Conservation (phyloP, 2,888 invertebrate genomes). For the Pristionchus arcanus region DNA sequence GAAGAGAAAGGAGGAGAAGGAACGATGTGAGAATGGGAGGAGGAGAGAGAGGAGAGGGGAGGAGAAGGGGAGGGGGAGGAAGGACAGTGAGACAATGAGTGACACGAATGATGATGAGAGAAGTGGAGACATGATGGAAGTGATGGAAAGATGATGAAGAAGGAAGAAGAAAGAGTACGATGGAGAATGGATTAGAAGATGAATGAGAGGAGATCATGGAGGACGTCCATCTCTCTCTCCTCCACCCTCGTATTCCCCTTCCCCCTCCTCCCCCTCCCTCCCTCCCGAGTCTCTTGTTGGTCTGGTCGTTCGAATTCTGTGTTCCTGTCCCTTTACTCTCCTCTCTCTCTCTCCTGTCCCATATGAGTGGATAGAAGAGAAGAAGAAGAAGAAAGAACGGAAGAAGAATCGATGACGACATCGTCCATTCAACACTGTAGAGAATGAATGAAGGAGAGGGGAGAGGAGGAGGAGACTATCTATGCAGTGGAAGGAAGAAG, state of each 20-base stretch:
- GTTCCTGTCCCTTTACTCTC: neutral
- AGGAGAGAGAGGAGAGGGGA: neutral
- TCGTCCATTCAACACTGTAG: neutral
- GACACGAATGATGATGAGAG: constrained; percentile 17
- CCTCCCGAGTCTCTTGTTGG: neutral
- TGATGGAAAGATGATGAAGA: constrained; percentile 1
- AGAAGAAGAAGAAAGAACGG: neutral
- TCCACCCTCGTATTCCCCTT: neutral
- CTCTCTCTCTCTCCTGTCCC: neutral
- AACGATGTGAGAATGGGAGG: constrained; percentile 25
- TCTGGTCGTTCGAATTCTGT: constrained; percentile 20
- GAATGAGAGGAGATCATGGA: neutral
- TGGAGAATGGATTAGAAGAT: neutral
- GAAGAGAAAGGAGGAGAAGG: constrained; percentile 4
- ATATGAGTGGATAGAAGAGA: neutral
- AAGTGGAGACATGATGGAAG: neutral
- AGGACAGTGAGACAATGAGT: neutral
- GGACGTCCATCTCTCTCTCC: neutral
- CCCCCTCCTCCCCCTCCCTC: neutral
- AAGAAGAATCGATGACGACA: neutral
- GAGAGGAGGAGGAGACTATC: neutral
- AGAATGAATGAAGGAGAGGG: neutral
- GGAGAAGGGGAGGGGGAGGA: neutral
- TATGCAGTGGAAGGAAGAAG: neutral
- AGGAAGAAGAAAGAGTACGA: neutral